phyloP scores from a whole-genome alignment of 2,797 vertebrate species.

The Anguilla anguilla region DNA sequence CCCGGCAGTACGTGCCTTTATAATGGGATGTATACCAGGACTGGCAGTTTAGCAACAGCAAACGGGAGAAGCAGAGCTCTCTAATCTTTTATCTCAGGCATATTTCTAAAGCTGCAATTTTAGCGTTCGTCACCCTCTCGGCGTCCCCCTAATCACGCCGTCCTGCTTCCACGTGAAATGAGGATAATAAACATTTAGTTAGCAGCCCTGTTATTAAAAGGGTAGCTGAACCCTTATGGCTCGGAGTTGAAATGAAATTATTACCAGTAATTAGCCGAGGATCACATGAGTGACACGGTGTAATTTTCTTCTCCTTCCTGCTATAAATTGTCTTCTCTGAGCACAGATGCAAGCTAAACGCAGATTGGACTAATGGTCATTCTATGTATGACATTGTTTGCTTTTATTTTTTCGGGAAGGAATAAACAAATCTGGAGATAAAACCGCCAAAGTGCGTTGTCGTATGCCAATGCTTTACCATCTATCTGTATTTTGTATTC shows the following conservation, averaged over 20 bases:
- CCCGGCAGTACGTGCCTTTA: neutral
- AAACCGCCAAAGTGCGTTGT: neutral
- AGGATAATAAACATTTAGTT: conserved; percentile 35
- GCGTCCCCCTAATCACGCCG: neutral
- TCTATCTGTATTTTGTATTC: neutral
- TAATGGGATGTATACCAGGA: neutral
- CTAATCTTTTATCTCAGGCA: neutral
- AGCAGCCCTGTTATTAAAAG: conserved; percentile 39
- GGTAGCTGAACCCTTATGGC: conserved; percentile 47
- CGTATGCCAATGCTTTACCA: neutral
- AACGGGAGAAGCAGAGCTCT: neutral
- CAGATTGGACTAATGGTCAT: conserved; percentile 39
- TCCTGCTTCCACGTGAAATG: conserved; percentile 16
- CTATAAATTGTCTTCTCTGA: conserved; percentile 58
- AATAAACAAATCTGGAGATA: conserved; percentile 22
- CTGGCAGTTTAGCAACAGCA: neutral
- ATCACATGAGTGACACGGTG: conserved; percentile 66
- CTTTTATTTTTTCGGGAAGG: conserved; percentile 26
- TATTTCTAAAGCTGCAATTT: conserved; percentile 15
- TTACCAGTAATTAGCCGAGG: conserved; percentile 64
- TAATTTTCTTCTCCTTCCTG: conserved; percentile 71
- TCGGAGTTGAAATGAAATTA: conserved; percentile 58
- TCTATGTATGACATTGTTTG: conserved; percentile 38
- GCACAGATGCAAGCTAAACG: conserved; percentile 57
- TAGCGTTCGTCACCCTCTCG: neutral